Base-by-base conservation (phyloP, 2,113 vertebrate genomes). In the Enhydra lutris region DNA sequence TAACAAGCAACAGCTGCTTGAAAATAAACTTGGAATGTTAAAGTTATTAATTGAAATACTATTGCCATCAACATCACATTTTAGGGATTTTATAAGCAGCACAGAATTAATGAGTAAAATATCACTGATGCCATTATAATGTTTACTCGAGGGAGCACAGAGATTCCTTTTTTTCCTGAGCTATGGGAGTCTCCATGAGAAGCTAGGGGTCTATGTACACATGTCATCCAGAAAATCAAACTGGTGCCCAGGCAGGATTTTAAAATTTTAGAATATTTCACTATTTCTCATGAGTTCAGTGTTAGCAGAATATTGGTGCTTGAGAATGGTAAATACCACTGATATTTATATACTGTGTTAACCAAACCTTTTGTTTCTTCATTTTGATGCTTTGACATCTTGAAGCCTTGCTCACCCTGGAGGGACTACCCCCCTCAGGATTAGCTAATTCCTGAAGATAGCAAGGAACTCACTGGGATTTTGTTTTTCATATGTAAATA, bases 21-120 rank as follows among this genome's bases (percentile, higher is more conserved):
- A 59, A 94, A 86, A 94, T 83, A 92, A 91, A 73, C 18, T 63
- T 82, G 26, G 5, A 84, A 93, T 73, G 86, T 95, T 45, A 57
- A 90, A 90, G 59, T 91, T 95, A 55, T 71, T 80, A 91, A 84
- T 87, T 92, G 31, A 94, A 92, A 89, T 91, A 82, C 23, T 61
- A 21, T 87, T 88, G 61, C 26, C 21, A 63, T 80, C 57, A 83
- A 14, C 14, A 63, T 76, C 10, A 24, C 18, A 89, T 95, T 89
- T 65, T 82, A 86, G 42, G 89, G 36, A 20, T 67, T 90, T 84
- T 73, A 73, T 84, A 79, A 50, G 15, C 23, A 86, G 10, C 36
- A 74, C 20, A 39, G 52, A 86, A 59, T 84, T 74, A 73, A 21
- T 86, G 36, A 61, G 12, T 94, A 4, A 81, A 83, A 52, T 82